These are phyloP conservation scores for Halcyon chelicuti DNA, from an alignment of 2,797 vertebrate species.

Conservation along the genomic window DNA sequence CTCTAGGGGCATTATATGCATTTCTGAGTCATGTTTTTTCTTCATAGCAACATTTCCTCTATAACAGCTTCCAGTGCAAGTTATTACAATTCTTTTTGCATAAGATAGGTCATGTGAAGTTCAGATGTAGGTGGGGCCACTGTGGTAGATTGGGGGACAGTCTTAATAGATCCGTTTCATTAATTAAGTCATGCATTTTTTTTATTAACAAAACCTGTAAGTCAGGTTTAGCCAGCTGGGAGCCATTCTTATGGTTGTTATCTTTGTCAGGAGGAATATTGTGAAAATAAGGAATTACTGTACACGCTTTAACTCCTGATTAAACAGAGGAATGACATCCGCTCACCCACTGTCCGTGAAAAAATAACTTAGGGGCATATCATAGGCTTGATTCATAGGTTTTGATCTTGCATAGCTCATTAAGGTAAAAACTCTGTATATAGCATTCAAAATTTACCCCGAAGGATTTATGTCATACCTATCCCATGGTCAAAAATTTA, in stretches of 20 bases:
- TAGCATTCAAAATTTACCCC: constrained; percentile 32
- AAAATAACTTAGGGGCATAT: constrained; percentile 76
- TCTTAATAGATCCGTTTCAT: constrained; percentile 84
- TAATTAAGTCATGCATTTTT: constrained; percentile 84
- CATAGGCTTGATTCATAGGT: constrained; percentile 52
- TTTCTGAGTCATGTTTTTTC: constrained; percentile 72
- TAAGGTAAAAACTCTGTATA: constrained; percentile 42
- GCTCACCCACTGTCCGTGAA: constrained; percentile 56
- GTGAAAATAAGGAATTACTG: constrained; percentile 83
- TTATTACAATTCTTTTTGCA: constrained; percentile 82
- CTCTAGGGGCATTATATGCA: constrained; percentile 66
- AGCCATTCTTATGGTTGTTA: constrained; percentile 80
- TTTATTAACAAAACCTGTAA: constrained; percentile 84
- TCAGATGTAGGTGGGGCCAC: constrained; percentile 82
- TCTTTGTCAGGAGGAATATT: constrained; percentile 84
- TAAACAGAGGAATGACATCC: constrained; percentile 76
- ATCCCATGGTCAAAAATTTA: neutral
- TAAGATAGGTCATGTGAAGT: constrained; percentile 82
- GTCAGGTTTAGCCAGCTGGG: constrained; percentile 82
- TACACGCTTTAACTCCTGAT: constrained; percentile 80
- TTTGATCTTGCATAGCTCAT: constrained; percentile 52
- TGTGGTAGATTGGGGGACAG: constrained; percentile 78
- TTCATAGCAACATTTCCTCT: constrained; percentile 73
- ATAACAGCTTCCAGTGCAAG: constrained; percentile 77
- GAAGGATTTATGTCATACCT: constrained; percentile 40